A percentile compares a stretch with the other conserved stretches of the same genome.
phyloP scores from a whole-genome alignment of 1,140 invertebrate species.

The Brachionus rubens region DNA sequence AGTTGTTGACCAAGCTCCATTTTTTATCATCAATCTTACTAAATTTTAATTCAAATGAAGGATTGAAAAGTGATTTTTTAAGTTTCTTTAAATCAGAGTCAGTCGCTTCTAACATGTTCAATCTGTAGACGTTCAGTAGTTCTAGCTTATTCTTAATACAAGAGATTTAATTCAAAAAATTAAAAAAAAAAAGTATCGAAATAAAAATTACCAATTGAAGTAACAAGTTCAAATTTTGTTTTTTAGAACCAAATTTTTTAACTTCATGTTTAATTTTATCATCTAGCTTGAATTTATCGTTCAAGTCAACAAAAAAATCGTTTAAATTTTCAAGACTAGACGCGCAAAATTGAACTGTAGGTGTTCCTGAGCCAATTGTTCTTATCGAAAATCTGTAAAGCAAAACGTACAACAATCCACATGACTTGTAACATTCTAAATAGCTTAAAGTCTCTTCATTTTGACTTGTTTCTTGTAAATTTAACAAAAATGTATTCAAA shows the following conservation, averaged over 20 bases:
- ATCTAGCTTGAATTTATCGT: neutral
- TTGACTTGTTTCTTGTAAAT: neutral
- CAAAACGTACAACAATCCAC: constrained; percentile 2
- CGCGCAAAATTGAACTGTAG: neutral
- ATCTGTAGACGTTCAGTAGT: neutral
- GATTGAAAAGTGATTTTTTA: neutral
- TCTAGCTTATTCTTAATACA: neutral
- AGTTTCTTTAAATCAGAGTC: neutral
- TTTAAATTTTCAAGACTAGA: neutral
- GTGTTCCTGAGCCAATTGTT: neutral
- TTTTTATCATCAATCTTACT: neutral
- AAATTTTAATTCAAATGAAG: neutral
- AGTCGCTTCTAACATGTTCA: neutral
- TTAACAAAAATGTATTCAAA: neutral
- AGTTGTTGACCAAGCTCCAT: neutral
- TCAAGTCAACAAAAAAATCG: neutral
- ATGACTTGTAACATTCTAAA: constrained; percentile 4
- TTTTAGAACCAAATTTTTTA: neutral
- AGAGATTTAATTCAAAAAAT: neutral
- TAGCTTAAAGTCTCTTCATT: neutral
- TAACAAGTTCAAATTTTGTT: neutral
- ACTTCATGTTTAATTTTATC: neutral
- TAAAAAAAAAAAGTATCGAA: neutral
- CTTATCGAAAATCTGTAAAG: neutral
- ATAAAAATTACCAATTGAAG: constrained; percentile 17